These are phyloP conservation scores for Brenthis ino DNA, from an alignment of 2,888 invertebrate species.

Conservation along the genomic window DNA sequence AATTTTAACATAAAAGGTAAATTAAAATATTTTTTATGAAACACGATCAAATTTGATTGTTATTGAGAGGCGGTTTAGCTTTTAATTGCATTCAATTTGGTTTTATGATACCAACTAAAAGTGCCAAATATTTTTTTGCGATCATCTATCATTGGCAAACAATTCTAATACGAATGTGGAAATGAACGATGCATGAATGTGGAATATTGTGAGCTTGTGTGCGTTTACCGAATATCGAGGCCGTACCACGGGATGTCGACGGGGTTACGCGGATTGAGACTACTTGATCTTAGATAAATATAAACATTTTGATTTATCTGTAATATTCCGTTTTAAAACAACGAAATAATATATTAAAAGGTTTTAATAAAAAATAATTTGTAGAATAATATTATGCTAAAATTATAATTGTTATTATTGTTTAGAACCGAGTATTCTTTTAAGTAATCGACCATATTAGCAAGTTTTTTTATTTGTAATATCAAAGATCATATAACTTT, in stretches of 20 bases:
- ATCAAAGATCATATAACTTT: too few relatives aligned
- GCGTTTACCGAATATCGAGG: conserved; percentile 70
- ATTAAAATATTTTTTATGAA: too few relatives aligned
- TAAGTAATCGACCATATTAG: too few relatives aligned
- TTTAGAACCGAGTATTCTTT: too few relatives aligned
- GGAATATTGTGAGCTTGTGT: conserved; percentile 62
- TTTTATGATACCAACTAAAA: conserved; percentile 9
- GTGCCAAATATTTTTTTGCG: conserved; percentile 40
- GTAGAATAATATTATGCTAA: too few relatives aligned
- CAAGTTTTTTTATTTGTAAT: too few relatives aligned
- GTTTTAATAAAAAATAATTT: too few relatives aligned
- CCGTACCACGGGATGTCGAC: conserved; percentile 65
- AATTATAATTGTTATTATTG: too few relatives aligned
- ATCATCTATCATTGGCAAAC: conserved; percentile 42
- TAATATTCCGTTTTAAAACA: conserved; percentile 2
- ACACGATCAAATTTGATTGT: too few relatives aligned
- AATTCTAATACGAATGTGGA: conserved; percentile 39
- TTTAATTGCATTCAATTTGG: conserved; percentile 1
- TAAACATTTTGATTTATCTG: background rate
- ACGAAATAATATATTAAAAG: too few relatives aligned
- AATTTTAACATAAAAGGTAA: too few relatives aligned
- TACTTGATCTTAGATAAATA: conserved; percentile 53
- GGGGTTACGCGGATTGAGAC: conserved; percentile 41
- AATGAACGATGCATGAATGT: conserved; percentile 51
- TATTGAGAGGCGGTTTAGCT: too few relatives aligned